Evolutionary conservation across 2,888 invertebrate species (phyloP), one percentile per base, ranked within the genome.

Genomic region (Emesis castigata): DNA sequence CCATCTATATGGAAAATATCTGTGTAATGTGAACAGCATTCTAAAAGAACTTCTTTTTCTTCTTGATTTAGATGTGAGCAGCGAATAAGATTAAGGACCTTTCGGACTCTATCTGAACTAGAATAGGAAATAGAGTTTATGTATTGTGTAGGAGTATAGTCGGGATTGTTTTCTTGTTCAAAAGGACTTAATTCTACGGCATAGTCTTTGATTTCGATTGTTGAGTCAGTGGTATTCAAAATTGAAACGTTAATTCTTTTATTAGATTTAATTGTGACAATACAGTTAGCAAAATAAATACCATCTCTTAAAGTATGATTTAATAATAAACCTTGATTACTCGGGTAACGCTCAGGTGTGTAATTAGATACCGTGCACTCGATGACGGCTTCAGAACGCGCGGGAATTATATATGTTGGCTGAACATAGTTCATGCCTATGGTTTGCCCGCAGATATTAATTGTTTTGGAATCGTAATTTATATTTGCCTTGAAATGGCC

Each of bases 201-300:
- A 73, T 76, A 66, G 48, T 76, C 56, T 16, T 72, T 76, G n/a
- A 82, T 31, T 44, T 69, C 48, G 2, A 79, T 48, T 0, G 76
- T 64, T 5, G 77, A 70, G n/a, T 79, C 72, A 4, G 77, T 70
- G n/a, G 78, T 80, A 65, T 83, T 83, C 34, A 81, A 70, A 71
- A 83, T 62, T 16, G 79, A 75, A 18, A 83, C 34, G 26, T 81
- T 83, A 9, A 83, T 34, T 75, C 53, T 69, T 1, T 78, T 79
- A 65, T 81, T 81, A 9, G 79, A 70, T 65, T 83, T 83, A 2
- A 83, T 26, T 11, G 16, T 14, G 7, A 80, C 81, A 4, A 83
- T 72, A 29, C 81, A 81, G 62, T 83, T 81, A 20, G 82, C 79
- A 18, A 82, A 58, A 53, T 76, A 74, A 65, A 77, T 74, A 62